Percentiles rank a stretch among this genome's conserved stretches.
phyloP scores from a whole-genome alignment of 2,797 vertebrate species.

The Silurus aristotelis region DNA sequence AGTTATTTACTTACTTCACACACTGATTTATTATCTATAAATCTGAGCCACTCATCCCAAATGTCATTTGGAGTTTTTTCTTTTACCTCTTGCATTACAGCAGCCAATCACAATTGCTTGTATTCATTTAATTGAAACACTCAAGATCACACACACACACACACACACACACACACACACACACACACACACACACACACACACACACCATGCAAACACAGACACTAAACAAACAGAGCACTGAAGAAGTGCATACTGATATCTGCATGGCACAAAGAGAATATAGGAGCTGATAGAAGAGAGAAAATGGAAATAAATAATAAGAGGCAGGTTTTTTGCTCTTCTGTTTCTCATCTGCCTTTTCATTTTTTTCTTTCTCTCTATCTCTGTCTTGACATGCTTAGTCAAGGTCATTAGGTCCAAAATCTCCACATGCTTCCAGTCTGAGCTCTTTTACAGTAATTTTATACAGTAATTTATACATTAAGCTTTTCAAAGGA shows the following conservation, averaged over 20 bases:
- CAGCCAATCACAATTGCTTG: constrained; percentile 34
- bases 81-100: constrained; percentile 42
- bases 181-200: constrained; percentile 16
- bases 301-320: constrained; percentile 16
- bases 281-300: constrained; percentile 15
- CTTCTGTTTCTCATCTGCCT: constrained; percentile 4
- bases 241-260: constrained; percentile 51
- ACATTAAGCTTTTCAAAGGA: constrained; percentile 3
- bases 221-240: constrained; percentile 30
- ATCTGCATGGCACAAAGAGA: constrained; percentile 44
- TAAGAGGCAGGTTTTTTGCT: constrained; percentile 18
- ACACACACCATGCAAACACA: constrained; percentile 8
- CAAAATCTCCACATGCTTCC: constrained; percentile 17
- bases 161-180: constrained; percentile 9
- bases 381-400: background rate
- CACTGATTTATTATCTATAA: constrained; percentile 31
- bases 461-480: background rate
- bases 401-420: constrained; percentile 26
- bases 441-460: background rate
- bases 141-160: background rate
- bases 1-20: constrained; percentile 6
- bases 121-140: constrained; percentile 23
- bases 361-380: background rate
- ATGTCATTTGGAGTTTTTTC: constrained; percentile 29
- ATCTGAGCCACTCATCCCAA: constrained; percentile 37